phyloP scores from a whole-genome alignment of 2,888 invertebrate species.

The Rhingia campestris region DNA sequence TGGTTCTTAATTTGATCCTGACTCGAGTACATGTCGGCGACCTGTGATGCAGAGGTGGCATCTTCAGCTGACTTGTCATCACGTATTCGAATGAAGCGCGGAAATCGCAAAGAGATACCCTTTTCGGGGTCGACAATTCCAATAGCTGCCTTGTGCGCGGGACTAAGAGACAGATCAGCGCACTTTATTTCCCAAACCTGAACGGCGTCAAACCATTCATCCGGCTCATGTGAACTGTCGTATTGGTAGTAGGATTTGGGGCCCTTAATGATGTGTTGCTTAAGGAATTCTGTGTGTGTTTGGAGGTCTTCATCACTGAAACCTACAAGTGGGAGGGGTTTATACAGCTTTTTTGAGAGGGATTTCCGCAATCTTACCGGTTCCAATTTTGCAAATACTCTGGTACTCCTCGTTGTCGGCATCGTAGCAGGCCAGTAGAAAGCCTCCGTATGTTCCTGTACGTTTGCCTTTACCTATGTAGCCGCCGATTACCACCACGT shows the following conservation, averaged over 20 bases:
- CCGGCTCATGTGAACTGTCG: slow-evolving; percentile 89
- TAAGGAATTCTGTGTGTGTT: slow-evolving; percentile 89
- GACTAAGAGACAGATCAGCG: slow-evolving; percentile 98
- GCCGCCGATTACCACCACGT: slow-evolving; percentile 97
- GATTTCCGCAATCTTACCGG: slow-evolving; percentile 77
- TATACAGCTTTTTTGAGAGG: not conserved
- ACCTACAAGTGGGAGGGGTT: slow-evolving; percentile 88
- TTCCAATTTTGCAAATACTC: slow-evolving; percentile 91
- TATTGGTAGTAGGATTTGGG: slow-evolving; percentile 92
- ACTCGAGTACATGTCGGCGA: slow-evolving; percentile 94
- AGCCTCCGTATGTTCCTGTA: slow-evolving; percentile 96
- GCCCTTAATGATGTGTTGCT: slow-evolving; percentile 88
- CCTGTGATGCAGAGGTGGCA: slow-evolving; percentile 94
- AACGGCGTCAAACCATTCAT: slow-evolving; percentile 94
- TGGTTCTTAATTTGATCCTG: slow-evolving; percentile 95
- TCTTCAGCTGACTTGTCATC: slow-evolving; percentile 96
- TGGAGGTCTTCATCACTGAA: slow-evolving; percentile 95
- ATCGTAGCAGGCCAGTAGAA: slow-evolving; percentile 96
- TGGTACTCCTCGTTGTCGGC: slow-evolving; percentile 95
- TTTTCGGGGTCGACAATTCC: slow-evolving; percentile 94
- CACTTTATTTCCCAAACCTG: slow-evolving; percentile 98
- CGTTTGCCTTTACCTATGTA: slow-evolving; percentile 96
- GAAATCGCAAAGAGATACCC: slow-evolving; percentile 97
- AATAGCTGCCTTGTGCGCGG: slow-evolving; percentile 94
- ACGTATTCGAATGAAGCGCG: slow-evolving; percentile 93